phyloP scores from a whole-genome alignment of 1,140 invertebrate genomes.

The Bradynema listronoti region DNA sequence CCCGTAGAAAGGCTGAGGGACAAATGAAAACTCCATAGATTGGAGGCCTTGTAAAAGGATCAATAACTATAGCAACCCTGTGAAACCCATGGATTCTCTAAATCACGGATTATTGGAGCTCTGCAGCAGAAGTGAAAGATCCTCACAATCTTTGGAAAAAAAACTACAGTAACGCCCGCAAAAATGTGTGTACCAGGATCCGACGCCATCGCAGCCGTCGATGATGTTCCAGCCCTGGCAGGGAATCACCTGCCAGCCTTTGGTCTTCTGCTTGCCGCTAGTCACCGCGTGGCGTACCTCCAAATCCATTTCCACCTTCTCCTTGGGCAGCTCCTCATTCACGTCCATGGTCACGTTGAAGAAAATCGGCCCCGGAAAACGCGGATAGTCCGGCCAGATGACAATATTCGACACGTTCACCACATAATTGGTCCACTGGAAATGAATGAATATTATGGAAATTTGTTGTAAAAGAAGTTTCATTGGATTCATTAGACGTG shows the following conservation, averaged over 20 bases:
- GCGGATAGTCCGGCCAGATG: constrained; percentile 57
- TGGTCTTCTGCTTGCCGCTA: constrained; percentile 52
- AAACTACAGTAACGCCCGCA: no score
- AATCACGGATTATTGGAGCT: no score
- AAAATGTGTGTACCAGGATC: constrained; percentile 54
- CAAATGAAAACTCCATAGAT: constrained; percentile 4
- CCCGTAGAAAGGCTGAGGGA: no score
- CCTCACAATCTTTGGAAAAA: no score
- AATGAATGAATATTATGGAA: background rate
- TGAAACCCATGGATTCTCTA: no score
- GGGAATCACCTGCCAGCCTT: constrained; percentile 58
- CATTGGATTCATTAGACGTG: constrained; percentile 6
- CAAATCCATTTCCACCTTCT: constrained; percentile 58
- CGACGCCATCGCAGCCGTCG: constrained; percentile 57
- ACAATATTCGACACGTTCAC: constrained; percentile 58
- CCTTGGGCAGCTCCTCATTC: constrained; percentile 50
- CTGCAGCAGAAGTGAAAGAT: no score
- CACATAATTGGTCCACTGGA: constrained; percentile 56
- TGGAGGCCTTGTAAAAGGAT: no score
- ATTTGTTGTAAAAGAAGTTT: background rate
- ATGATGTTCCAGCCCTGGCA: constrained; percentile 58
- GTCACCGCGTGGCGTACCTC: constrained; percentile 57
- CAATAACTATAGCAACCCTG: no score
- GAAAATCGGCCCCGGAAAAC: constrained; percentile 57
- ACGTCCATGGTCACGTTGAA: constrained; percentile 59